Percentiles rank a stretch among this genome's conserved stretches.
phyloP scores from a whole-genome alignment of 1,140 invertebrate genomes.

The Arctopsyche grandis region DNA sequence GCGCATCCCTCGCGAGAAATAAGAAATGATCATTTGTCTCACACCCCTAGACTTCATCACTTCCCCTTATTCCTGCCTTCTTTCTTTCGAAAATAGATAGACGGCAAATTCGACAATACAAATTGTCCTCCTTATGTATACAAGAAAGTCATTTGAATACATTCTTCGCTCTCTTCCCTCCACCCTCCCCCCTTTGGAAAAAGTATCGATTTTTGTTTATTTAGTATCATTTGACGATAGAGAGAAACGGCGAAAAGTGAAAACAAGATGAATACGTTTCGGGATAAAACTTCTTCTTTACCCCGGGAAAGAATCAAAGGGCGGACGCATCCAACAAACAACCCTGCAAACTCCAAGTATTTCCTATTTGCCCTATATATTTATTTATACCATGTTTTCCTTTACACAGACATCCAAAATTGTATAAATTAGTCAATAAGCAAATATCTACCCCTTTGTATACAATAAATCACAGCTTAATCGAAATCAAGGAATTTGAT shows the following conservation, averaged over 20 bases:
- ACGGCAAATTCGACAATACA: conserved; percentile 24
- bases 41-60: background rate
- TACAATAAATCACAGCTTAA: too few species aligned
- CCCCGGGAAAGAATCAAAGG: conserved; percentile 8
- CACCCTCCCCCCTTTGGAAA: conserved; percentile 5
- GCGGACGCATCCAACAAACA: background rate
- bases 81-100: background rate
- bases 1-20: background rate
- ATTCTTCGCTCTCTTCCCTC: conserved; percentile 9
- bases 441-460: too few species aligned
- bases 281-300: conserved; percentile 14
- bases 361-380: background rate
- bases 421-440: too few species aligned
- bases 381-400: too few species aligned
- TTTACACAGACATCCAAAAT: too few species aligned
- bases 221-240: conserved; percentile 34
- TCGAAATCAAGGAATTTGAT: too few species aligned
- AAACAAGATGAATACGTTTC: conserved; percentile 37
- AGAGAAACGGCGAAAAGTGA: conserved; percentile 28
- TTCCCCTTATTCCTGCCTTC: too few species aligned
- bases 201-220: conserved; percentile 41
- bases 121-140: conserved; percentile 35
- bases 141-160: conserved; percentile 41
- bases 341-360: background rate
- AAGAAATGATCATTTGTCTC: conserved; percentile 19